phyloP scores from a whole-genome alignment of 2,113 vertebrate genomes.

The Zonotrichia leucophrys region DNA sequence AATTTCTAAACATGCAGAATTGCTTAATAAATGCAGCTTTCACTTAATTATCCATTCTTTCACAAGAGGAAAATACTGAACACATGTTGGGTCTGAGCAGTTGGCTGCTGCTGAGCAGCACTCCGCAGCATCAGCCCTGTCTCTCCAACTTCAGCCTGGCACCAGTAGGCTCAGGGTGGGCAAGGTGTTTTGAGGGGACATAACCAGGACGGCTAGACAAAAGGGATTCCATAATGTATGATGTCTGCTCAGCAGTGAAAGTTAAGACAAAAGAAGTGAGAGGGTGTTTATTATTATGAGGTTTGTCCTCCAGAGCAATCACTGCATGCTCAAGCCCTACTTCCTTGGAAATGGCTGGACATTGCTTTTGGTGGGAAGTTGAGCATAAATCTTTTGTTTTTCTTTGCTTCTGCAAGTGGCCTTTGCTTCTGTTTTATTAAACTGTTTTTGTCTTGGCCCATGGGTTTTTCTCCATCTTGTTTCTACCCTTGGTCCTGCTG shows the following conservation, averaged over 20 bases:
- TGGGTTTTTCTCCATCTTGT: background rate
- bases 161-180: rapidly evolving
- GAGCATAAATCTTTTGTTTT: background rate
- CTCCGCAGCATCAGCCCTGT: background rate
- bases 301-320: background rate
- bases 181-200: background rate
- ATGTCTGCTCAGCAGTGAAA: background rate
- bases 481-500: background rate
- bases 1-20: background rate
- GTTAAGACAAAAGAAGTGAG: background rate
- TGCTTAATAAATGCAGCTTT: background rate
- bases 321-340: background rate
- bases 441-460: background rate
- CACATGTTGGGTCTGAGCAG: background rate
- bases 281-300: background rate
- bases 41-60: background rate
- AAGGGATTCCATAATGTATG: background rate
- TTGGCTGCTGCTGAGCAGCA: background rate
- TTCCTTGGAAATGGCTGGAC: background rate
- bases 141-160: background rate
- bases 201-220: background rate
- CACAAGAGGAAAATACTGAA: background rate
- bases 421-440: background rate
- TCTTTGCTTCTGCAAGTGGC: background rate
- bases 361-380: background rate